Evolutionary conservation across 2,797 vertebrate species (phyloP).

Genomic region (Sebastes umbrosus): DNA sequence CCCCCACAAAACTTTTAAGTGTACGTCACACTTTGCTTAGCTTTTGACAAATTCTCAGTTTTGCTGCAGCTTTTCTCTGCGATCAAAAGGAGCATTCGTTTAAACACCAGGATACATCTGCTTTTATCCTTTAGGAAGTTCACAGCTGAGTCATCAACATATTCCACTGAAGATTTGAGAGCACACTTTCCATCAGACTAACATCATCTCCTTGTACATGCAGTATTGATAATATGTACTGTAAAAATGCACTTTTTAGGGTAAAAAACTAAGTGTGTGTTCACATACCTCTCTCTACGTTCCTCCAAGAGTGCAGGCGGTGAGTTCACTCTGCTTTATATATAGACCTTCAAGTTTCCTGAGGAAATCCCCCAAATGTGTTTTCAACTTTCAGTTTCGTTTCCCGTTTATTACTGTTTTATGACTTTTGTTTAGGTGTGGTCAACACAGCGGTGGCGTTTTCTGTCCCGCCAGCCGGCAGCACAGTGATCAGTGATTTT

Average conservation of each 20-base stretch:
- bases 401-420: not conserved
- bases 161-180: not conserved
- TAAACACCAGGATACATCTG: not conserved
- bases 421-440: not conserved
- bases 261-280: too few relatives aligned
- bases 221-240: not conserved
- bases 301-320: not conserved
- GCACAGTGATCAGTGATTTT: too few relatives aligned
- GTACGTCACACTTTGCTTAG: too few relatives aligned
- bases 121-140: not conserved
- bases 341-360: not conserved
- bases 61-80: not conserved
- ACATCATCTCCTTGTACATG: not conserved
- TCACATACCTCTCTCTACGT: not conserved
- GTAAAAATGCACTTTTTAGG: not conserved
- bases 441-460: not conserved
- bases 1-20: not conserved
- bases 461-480: not conserved
- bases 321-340: not conserved
- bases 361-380: not conserved
- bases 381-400: not conserved
- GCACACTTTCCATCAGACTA: not conserved
- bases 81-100: not conserved
- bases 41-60: not conserved
- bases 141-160: not conserved